Base-by-base conservation (phyloP, 1,140 invertebrate species). In the Aphaenogaster floridana region DNA sequence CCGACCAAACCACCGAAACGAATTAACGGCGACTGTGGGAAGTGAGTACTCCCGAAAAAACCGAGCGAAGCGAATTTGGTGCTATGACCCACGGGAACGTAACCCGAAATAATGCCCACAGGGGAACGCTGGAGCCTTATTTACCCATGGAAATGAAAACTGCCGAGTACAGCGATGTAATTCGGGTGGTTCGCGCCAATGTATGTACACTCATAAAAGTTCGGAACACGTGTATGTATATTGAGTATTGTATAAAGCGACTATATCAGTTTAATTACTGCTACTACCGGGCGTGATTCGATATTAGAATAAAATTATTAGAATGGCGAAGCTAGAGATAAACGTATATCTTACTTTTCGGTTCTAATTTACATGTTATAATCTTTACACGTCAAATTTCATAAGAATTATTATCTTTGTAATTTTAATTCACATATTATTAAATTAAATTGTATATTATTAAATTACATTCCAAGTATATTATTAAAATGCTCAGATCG, bases 1-100 rank as follows among this genome's bases (percentile, higher is more conserved):
- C 7, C 17, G 54, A 28, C 11, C 69, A 84, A 84, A 84, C 42
- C 69, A 61, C 54, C 34, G n/a, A 48, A 84, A 84, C 71, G 77
- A 77, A 83, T 76, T 63, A 89, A 89, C 64, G n/a, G 69, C 45
- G 76, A 81, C 86, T 71, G 17, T 39, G 80, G 42, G 13, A 48
- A 74, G 48, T 42, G 66, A 61, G 34, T 3, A 17, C 36, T 13
- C 9, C 9, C 17, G 9, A 48, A 89, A 90, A 89, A 69, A 71
- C 21, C 57, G 21, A 87, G 57, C 50, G 54, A 87, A 87, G 59
- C 88, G 69, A 90, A 89, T 90, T 89, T 54, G 52, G 42, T 39
- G 42, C 21, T 71, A 17, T 78, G n/a, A 74, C 28, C 52, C 13
- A 78, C 42, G 89, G 84, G 88, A 89, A 87, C 50, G 64, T 42